These are phyloP conservation scores for Melinopterus prodromus DNA, from an alignment of 2,888 invertebrate species.

Conservation along the genomic window DNA sequence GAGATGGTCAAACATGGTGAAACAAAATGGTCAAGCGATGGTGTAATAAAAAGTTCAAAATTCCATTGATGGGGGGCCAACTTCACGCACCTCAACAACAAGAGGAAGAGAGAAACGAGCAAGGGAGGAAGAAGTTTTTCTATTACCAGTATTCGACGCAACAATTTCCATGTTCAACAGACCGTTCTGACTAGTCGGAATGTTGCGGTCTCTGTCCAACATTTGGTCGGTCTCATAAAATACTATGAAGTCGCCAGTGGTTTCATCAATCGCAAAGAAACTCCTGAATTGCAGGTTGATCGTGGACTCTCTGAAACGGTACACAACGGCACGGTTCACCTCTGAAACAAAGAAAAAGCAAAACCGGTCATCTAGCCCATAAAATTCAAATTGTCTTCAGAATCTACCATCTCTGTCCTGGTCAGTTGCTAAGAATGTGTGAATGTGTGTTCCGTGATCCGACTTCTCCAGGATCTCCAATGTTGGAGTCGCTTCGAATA, in stretches of 20 bases:
- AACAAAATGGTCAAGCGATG: too few relatives aligned
- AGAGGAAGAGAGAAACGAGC: too few relatives aligned
- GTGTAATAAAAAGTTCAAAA: too few relatives aligned
- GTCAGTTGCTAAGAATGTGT: slow-evolving; percentile 61
- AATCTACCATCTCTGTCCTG: slow-evolving; percentile 67
- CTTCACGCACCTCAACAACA: too few relatives aligned
- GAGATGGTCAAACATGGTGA: too few relatives aligned
- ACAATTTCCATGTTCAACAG: slow-evolving; percentile 50
- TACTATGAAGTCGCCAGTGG: slow-evolving; percentile 62
- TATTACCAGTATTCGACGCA: slow-evolving; percentile 11
- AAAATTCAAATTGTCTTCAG: background rate
- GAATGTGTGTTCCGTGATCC: slow-evolving; percentile 57
- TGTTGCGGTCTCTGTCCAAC: slow-evolving; percentile 65
- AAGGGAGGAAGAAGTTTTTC: background rate
- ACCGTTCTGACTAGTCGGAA: slow-evolving; percentile 58
- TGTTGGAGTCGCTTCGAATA: slow-evolving; percentile 51
- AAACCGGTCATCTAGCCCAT: background rate
- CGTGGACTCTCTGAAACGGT: slow-evolving; percentile 60
- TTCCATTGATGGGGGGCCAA: too few relatives aligned
- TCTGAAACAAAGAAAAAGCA: slow-evolving; percentile 51
- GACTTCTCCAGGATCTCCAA: slow-evolving; percentile 65
- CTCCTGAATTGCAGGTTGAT: slow-evolving; percentile 56
- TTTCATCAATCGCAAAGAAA: slow-evolving; percentile 64
- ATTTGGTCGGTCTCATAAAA: slow-evolving; percentile 58
- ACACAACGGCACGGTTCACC: slow-evolving; percentile 65